Evolutionary conservation across 2,113 vertebrate genomes (phyloP), one percentile per base, ranked within the genome.

Genomic region (Gyps fulvus): DNA sequence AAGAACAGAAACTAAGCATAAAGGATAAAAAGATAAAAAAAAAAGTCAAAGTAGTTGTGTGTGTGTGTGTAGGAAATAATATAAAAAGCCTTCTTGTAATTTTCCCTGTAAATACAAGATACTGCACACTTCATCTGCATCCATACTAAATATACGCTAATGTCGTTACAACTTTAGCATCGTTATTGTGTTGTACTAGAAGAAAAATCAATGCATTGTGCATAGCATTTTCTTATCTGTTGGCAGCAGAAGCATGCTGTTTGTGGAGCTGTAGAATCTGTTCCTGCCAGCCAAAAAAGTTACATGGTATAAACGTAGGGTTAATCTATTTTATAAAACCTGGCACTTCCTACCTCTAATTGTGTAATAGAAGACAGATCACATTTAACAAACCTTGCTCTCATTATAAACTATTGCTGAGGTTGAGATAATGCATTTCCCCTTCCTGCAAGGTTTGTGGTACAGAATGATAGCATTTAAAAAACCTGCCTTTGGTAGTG

Each of bases 161-260:
- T 61, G 62, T 69, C 72, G 86, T 90, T 90, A 86, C 57, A 59
- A 65, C 40, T 70, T 89, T 42, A 77, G 62, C 38, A 87, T 36
- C 0, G 0, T 84, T 80, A n/a, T 57, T 67, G 27, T 72, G 13
- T 80, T 82, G 76, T 74, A 67, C 58, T 80, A 42, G 78, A 93
- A 83, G 18, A 14, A 65, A 95, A 84, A 96, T 50, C 80, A 95
- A 66, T 91, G 26, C 34, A 63, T 45, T 90, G 47, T 47, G 23
- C 50, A 49, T 32, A 76, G 17, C 23, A 45, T 77, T 96, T 95
- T 74, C 87, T 95, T 91, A 95, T 97, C 88, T 89, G 9, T 81
- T 81, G 62, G 62, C 15, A 92, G 47, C 72, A 97, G 87, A 69
- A 74, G 20, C 36, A 72, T 65, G 26, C 45, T 78, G 9, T 70